phyloP scores from a whole-genome alignment of 2,888 invertebrate species.

The Perizoma affinitatum region DNA sequence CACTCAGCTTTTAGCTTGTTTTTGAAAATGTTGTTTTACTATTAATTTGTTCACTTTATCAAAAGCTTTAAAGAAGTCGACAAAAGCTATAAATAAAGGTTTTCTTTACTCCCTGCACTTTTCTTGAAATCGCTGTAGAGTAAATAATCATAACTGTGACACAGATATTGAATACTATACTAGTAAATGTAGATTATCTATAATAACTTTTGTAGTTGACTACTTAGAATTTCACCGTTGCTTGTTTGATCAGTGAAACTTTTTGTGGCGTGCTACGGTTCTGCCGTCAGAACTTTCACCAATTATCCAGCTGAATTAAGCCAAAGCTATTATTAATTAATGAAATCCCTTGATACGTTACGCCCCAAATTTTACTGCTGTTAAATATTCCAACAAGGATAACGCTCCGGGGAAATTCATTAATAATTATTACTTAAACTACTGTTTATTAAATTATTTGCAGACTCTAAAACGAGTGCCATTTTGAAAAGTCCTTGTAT shows the following conservation, averaged over 20 bases:
- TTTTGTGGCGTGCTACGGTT: constrained; percentile 7
- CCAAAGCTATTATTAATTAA: constrained; percentile 39
- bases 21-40: too few species aligned
- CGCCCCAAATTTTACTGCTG: constrained; percentile 37
- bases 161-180: too few species aligned
- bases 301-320: constrained; percentile 31
- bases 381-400: constrained; percentile 37
- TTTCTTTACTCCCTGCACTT: too few species aligned
- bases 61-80: too few species aligned
- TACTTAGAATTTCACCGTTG: too few species aligned
- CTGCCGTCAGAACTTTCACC: constrained; percentile 20
- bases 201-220: too few species aligned
- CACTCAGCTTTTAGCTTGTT: too few species aligned
- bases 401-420: constrained; percentile 23
- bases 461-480: background rate
- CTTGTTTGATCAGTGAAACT: background rate
- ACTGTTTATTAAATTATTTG: constrained; percentile 2
- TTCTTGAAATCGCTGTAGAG: too few species aligned
- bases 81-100: too few species aligned
- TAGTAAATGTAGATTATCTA: too few species aligned
- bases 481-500: background rate
- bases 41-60: too few species aligned
- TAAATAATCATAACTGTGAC: too few species aligned
- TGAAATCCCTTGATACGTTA: constrained; percentile 38
- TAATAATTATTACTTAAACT: constrained; percentile 20